Base-by-base conservation (phyloP, 1,140 invertebrate genomes). In the Drosophila willistoni region DNA sequence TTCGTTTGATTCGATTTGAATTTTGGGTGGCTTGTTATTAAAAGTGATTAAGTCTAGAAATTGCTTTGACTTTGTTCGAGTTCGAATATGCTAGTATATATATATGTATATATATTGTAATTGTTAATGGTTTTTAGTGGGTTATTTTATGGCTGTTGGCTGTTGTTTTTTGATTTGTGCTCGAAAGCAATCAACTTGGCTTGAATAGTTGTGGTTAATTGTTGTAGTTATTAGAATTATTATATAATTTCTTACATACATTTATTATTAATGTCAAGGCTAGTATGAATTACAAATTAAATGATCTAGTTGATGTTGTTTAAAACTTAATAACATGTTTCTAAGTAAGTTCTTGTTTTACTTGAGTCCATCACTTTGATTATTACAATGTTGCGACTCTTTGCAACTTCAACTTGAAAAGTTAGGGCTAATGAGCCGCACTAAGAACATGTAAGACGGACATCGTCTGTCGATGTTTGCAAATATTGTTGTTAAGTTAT, bases 11-110 rank as follows among this genome's bases (percentile, higher is more conserved):
- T 51, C 44, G 44, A 51, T 51, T 51, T 51, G 44, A 51, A 51
- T 51, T 51, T 51, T 10, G 17, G 44, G 44, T 51, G 44, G 44
- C 44, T 51, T 51, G 19, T 51, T 51, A 51, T 51, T 51, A 51
- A 51, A 51, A 51, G 10, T 51, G 44, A 51, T 51, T 51, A 51
- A 51, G 44, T 51, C 44, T 22, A 22, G 17, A 19, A 51, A 51
- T 51, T 51, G 17, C 44, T 51, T 51, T 51, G 44, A 51, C 44
- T 51, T 51, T 51, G 44, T 19, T 51, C 17, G 10, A 22, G 44
- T 19, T 22, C 7, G 5, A 17, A 47, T 19, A 47, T 10, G n/a
- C 9, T 19, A 7, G 2, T 44, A 10, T 47, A 17, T 47, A 19
- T 9, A 10, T 44, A 44, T 47, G 9, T 29, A 29, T 29, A 3